These are phyloP conservation scores for Episyrphus balteatus DNA, from an alignment of 1,140 invertebrate species.

Conservation along the genomic window DNA sequence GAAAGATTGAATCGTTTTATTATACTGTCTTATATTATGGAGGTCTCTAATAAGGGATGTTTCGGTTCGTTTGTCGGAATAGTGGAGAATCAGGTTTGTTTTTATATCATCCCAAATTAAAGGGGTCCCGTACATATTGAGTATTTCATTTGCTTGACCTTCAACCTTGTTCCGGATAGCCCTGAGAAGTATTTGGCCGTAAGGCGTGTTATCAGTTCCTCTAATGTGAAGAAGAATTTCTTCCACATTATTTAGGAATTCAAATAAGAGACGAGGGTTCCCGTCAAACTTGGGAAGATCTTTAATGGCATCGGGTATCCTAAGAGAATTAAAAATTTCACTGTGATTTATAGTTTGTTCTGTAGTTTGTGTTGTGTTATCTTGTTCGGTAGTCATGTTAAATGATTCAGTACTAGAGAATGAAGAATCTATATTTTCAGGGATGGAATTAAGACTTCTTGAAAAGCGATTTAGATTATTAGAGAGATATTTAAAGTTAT, in stretches of 20 bases:
- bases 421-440: no score
- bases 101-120: slow-evolving; percentile 5
- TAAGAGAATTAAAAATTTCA: no score
- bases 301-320: slow-evolving; percentile 2
- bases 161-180: slow-evolving; percentile 3
- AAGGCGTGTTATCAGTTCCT: slow-evolving; percentile 1
- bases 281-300: slow-evolving; percentile 1
- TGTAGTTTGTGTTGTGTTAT: no score
- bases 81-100: slow-evolving; percentile 2
- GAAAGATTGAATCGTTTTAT: slow-evolving; percentile 4
- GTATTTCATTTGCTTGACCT: slow-evolving; percentile 1
- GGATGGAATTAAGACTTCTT: no score
- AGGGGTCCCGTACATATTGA: slow-evolving; percentile 2
- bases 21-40: neutral
- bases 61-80: slow-evolving; percentile 2
- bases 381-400: no score
- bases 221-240: slow-evolving; percentile 3
- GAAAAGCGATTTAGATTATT: no score
- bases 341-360: no score
- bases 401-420: no score
- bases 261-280: neutral
- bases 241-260: slow-evolving; percentile 6
- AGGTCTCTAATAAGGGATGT: slow-evolving; percentile 1
- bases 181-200: slow-evolving; percentile 1
- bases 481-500: no score